Evolutionary conservation across 2,888 invertebrate species (phyloP).

Genomic region (Dichetophora obliterata): DNA sequence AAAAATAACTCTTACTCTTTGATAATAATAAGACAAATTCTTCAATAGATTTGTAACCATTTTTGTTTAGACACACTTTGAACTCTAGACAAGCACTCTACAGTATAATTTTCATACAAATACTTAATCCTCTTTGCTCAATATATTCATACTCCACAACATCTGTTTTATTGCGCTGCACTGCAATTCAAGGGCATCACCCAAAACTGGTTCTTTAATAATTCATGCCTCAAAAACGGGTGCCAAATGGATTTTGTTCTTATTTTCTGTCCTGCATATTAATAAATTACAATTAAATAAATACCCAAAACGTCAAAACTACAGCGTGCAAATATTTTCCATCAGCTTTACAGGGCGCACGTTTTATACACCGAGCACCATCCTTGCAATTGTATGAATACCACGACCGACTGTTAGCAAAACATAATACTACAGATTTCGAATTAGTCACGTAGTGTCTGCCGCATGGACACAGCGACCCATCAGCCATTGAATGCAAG

Average conservation of each 20-base stretch:
- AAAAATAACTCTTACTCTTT: too few relatives aligned
- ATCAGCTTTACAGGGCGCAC: not conserved
- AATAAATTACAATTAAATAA: slow-evolving; percentile 11
- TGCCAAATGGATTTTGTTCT: not conserved
- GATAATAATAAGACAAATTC: too few relatives aligned
- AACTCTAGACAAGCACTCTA: not conserved
- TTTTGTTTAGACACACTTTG: too few relatives aligned
- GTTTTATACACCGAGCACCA: not conserved
- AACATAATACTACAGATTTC: slow-evolving; percentile 50
- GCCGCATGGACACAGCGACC: slow-evolving; percentile 24
- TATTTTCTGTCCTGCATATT: not conserved
- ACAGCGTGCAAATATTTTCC: slow-evolving; percentile 6
- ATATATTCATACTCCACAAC: not conserved
- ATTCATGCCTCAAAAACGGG: slow-evolving; percentile 10
- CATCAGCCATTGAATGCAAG: not conserved
- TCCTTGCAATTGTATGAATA: not conserved
- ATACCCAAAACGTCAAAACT: not conserved
- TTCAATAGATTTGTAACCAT: too few relatives aligned
- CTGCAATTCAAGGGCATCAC: not conserved
- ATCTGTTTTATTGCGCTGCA: not conserved
- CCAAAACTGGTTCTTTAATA: not conserved
- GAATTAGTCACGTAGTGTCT: slow-evolving; percentile 49
- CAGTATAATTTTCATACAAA: not conserved
- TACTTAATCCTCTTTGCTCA: too few relatives aligned
- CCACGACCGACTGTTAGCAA: not conserved